Base-by-base conservation (phyloP, 2,888 invertebrate species). In the Agrochola litura region DNA sequence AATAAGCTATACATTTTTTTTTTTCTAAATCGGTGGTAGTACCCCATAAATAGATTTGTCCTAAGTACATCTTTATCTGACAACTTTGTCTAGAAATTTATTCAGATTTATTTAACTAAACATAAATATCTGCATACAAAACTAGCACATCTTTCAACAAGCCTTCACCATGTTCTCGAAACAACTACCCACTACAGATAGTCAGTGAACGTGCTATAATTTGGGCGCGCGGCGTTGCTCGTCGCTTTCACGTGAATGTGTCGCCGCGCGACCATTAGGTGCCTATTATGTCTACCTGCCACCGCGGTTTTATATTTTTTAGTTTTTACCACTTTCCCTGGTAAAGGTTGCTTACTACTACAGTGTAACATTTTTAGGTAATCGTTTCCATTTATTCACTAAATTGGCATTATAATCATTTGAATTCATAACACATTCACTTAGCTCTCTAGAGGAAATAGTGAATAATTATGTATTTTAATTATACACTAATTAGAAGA, bases 251-350 rank as follows among this genome's bases (percentile, higher is more conserved):
- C 86, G 77, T 93, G 95, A 94, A 94, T 93, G 93, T 93, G 94
- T 93, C 93, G 92, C 92, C 91, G 83, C 91, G 91, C 92, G 89
- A 93, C 94, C 95, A 95, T 95, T 95, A 95, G 93, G 90, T 93
- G 94, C 91, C 95, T 92, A 95, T 96, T 96, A 95, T 96, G 95
- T 95, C 94, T 93, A 92, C 89, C 81, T 89, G 72, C 75, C 41
- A 25, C 73, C 41, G 37, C 73, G 76, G 68, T 87, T 87, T 90
- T 85, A 82, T 88, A 84, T 81, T 84, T 85, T 83, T 85, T 84
- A 75, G 85, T 79, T 83, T 78, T 78, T 84, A 78, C 85, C 85
- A 75, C 82, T 87, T 85, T 77, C 66, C 54, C 10, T 25, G 25
- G 6, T 77, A 83, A 86, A 66, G 83, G 71, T 77, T 41, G 63